These are phyloP conservation scores for Geopemphigus sp. DNA, from an alignment of 1,140 invertebrate genomes.

Conservation along the genomic window DNA sequence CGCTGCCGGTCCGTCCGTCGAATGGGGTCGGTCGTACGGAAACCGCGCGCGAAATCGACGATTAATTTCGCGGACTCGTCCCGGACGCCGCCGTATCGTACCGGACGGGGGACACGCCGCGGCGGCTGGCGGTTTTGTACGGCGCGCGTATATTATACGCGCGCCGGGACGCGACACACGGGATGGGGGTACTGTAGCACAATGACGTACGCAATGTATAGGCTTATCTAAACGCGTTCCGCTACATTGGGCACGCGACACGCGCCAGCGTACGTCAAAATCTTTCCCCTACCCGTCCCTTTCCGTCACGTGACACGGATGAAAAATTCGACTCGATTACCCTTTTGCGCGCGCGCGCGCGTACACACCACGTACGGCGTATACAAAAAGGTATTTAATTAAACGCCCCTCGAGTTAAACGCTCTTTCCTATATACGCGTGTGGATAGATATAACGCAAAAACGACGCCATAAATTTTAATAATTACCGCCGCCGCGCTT, in stretches of 20 bases:
- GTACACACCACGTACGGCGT: too few species aligned
- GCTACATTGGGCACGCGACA: conserved; percentile 34
- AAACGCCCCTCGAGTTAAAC: conserved; percentile 18
- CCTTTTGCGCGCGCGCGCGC: neutral
- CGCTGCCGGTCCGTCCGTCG: neutral
- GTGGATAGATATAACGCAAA: conserved; percentile 12
- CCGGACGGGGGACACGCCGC: too few species aligned
- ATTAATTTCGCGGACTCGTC: conserved; percentile 17
- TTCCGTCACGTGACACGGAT: neutral
- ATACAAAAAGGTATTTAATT: conserved; percentile 44
- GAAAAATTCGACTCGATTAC: conserved; percentile 49
- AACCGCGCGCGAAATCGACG: neutral
- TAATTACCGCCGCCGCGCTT: conserved; percentile 8
- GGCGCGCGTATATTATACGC: too few species aligned
- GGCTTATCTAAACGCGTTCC: conserved; percentile 49
- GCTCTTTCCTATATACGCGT: neutral
- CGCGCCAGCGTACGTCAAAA: conserved; percentile 5
- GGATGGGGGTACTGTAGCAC: neutral
- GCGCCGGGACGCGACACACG: neutral
- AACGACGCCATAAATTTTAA: conserved; percentile 45
- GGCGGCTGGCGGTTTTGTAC: too few species aligned
- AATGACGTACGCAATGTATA: conserved; percentile 28
- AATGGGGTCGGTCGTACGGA: neutral
- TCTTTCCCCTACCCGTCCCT: neutral
- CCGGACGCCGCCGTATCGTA: too few species aligned